These are phyloP conservation scores for Brachirus orientalis DNA, from an alignment of 2,113 vertebrate species.

Conservation along the genomic window DNA sequence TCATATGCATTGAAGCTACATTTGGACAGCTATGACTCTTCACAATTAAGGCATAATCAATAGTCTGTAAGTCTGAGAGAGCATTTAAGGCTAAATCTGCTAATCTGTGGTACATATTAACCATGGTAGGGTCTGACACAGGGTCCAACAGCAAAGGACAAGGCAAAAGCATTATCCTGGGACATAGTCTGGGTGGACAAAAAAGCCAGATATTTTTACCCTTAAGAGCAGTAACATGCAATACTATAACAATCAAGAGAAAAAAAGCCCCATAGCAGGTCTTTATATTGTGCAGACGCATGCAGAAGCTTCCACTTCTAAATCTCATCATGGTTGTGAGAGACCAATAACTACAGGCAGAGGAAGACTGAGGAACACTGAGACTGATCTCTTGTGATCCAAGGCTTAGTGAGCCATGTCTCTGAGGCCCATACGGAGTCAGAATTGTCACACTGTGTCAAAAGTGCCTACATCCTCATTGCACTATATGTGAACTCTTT, in stretches of 20 bases:
- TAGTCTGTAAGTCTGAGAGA: background rate
- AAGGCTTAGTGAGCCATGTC: slow-evolving; percentile 44
- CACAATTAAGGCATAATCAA: background rate
- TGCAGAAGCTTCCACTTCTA: slow-evolving; percentile 7
- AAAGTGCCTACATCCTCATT: slow-evolving; percentile 15
- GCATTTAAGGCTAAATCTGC: background rate
- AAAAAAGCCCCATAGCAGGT: background rate
- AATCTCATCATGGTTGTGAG: background rate
- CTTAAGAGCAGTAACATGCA: background rate
- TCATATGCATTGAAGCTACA: background rate
- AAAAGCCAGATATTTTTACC: no score
- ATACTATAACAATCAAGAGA: background rate
- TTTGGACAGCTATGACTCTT: background rate
- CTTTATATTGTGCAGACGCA: slow-evolving; percentile 23
- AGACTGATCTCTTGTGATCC: slow-evolving; percentile 50
- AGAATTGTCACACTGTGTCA: slow-evolving; percentile 2
- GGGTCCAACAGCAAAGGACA: no score
- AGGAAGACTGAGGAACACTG: slow-evolving; percentile 19
- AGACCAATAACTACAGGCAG: slow-evolving; percentile 48
- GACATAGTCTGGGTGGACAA: background rate
- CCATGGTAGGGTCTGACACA: background rate
- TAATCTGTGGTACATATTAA: background rate
- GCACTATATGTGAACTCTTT: background rate
- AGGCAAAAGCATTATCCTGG: background rate
- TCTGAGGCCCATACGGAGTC: slow-evolving; percentile 7